phyloP scores from a whole-genome alignment of 2,797 vertebrate genomes.

The Myripristis jacobus region DNA sequence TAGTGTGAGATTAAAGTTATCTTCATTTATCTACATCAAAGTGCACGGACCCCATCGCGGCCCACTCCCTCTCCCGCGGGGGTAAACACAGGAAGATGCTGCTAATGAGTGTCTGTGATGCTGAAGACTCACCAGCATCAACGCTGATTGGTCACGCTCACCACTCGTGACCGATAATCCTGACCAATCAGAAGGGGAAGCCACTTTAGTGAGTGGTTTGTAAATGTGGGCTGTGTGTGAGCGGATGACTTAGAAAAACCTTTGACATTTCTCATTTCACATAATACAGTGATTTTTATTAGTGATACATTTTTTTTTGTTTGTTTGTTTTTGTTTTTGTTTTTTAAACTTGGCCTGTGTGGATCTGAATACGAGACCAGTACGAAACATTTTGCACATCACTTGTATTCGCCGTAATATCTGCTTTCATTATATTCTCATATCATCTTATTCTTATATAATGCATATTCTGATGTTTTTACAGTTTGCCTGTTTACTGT shows the following conservation, averaged over 20 bases:
- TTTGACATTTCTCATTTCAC: neutral
- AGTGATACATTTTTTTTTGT: no score
- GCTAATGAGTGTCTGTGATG: slow-evolving; percentile 78
- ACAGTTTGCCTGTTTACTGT: no score
- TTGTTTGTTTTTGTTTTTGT: no score
- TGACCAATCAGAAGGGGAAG: slow-evolving; percentile 31
- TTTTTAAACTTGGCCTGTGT: no score
- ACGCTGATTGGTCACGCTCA: slow-evolving; percentile 41
- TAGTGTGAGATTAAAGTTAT: slow-evolving; percentile 83
- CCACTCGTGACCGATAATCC: slow-evolving; percentile 22
- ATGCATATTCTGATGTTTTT: no score
- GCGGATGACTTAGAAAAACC: neutral
- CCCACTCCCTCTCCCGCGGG: slow-evolving; percentile 79
- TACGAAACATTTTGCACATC: no score
- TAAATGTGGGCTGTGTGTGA: neutral
- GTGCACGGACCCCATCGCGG: slow-evolving; percentile 57
- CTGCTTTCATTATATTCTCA: no score
- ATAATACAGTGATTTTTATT: no score
- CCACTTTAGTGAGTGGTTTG: neutral
- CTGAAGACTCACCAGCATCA: slow-evolving; percentile 49
- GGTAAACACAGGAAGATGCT: slow-evolving; percentile 86
- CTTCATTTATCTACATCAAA: slow-evolving; percentile 81
- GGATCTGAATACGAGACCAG: no score
- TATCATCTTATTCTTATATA: no score
- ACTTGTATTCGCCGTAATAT: no score